Evolutionary conservation across 2,113 vertebrate genomes (phyloP).

Genomic region (Thamnophis sirtalis): DNA sequence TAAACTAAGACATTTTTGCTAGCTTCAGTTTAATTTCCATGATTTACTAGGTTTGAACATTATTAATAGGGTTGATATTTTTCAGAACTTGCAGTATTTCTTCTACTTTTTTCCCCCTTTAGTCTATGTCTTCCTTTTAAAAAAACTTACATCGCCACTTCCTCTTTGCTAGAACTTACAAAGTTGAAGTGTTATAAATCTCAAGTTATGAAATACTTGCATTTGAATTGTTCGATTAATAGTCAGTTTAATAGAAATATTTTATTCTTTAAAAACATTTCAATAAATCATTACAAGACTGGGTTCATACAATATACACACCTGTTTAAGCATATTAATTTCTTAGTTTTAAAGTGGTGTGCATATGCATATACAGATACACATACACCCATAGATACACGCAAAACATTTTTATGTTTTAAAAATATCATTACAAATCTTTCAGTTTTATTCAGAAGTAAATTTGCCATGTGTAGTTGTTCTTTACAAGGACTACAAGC

Average conservation of each 20-base stretch:
- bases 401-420: neutral
- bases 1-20: neutral
- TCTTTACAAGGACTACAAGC: neutral
- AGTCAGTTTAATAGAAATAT: neutral
- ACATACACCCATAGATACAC: neutral
- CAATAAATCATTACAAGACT: neutral
- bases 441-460: neutral
- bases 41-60: neutral
- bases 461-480: neutral
- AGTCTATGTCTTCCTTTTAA: fast-evolving
- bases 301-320: neutral
- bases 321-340: neutral
- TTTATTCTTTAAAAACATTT: neutral
- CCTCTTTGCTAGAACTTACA: neutral
- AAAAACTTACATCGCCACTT: neutral
- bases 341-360: neutral
- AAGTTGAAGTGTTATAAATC: neutral
- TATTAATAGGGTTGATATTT: neutral
- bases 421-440: neutral
- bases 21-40: neutral
- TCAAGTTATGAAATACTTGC: neutral
- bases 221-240: neutral
- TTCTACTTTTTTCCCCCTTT: neutral
- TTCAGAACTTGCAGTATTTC: neutral
- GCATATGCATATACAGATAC: neutral